Evolutionary conservation across 2,797 vertebrate species (phyloP).

Genomic region (Delichon dasypus): DNA sequence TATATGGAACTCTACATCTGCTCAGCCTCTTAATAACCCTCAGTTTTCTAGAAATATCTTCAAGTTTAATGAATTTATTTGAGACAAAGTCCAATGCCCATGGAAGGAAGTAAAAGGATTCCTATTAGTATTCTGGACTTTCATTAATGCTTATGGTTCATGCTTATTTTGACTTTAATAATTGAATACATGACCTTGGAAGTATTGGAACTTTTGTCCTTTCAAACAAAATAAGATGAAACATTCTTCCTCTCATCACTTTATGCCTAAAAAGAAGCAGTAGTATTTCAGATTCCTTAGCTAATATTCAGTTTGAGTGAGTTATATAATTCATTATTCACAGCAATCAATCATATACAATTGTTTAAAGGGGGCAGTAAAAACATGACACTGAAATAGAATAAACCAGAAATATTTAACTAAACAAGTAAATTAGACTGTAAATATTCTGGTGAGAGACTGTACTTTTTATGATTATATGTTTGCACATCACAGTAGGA

Average conservation of each 20-base stretch:
- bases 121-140: neutral
- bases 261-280: neutral
- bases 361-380: neutral
- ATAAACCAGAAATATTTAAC: neutral
- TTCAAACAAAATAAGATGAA: neutral
- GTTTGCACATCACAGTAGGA: neutral
- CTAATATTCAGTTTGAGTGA: neutral
- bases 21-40: neutral
- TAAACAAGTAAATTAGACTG: neutral
- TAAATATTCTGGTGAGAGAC: neutral
- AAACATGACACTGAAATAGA: neutral
- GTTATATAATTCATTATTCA: neutral
- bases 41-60: neutral
- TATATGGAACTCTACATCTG: neutral
- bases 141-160: neutral
- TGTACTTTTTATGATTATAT: neutral
- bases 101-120: neutral
- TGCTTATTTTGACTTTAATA: neutral
- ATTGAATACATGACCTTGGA: neutral
- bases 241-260: neutral
- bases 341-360: neutral
- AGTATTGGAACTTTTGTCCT: neutral
- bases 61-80: neutral
- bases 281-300: neutral
- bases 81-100: neutral